A percentile compares a stretch with the other conserved stretches of the same genome.
Evolutionary conservation across 1,140 invertebrate genomes (phyloP).

Genomic region (Maconellicoccus hirsutus): DNA sequence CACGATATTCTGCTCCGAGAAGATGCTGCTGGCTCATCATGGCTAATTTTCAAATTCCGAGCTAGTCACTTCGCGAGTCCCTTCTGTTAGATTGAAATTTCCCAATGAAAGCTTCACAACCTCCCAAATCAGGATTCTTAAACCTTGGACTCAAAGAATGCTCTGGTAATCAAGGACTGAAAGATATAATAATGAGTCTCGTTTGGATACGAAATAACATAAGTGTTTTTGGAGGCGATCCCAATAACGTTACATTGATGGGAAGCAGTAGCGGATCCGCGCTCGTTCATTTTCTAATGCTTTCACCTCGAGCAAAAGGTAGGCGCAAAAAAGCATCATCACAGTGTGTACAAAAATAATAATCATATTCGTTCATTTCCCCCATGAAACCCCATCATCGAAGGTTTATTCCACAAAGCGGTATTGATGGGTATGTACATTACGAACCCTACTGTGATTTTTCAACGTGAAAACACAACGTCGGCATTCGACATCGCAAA

Average conservation of each 20-base stretch:
- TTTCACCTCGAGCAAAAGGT: conserved; percentile 40
- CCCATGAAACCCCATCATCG: neutral
- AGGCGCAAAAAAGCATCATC: neutral
- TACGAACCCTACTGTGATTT: neutral
- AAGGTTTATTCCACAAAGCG: neutral
- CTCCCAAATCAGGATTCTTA: too few relatives aligned
- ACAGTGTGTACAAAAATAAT: too few relatives aligned
- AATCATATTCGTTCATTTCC: neutral
- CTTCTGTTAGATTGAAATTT: too few relatives aligned
- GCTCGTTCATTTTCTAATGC: conserved; percentile 64
- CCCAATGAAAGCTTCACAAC: too few relatives aligned
- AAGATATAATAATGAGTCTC: conserved; percentile 62
- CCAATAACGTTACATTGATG: conserved; percentile 64
- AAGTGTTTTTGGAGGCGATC: conserved; percentile 67
- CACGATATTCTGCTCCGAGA: too few relatives aligned
- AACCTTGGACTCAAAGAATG: too few relatives aligned
- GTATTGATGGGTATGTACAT: neutral
- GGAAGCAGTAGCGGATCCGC: conserved; percentile 78
- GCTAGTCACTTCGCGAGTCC: too few relatives aligned
- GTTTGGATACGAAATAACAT: conserved; percentile 67
- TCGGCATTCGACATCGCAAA: neutral
- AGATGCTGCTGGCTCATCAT: too few relatives aligned
- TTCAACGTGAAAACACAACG: neutral
- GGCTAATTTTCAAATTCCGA: too few relatives aligned
- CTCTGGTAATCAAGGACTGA: conserved; percentile 45